Base-by-base conservation (phyloP, 2,888 invertebrate genomes). In the Philereme vetulata region DNA sequence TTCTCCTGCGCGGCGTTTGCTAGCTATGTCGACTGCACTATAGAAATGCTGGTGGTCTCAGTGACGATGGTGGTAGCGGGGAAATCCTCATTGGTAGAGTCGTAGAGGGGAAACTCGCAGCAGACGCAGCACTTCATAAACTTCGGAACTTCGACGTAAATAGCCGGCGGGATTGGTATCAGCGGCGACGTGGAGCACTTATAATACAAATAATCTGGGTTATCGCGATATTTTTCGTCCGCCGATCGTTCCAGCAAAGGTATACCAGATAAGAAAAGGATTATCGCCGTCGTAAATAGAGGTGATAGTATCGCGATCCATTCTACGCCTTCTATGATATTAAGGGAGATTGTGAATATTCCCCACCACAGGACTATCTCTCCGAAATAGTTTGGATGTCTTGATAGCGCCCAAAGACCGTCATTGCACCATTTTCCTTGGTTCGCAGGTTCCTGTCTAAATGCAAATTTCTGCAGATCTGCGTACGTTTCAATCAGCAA, bases 311-410 rank as follows among this genome's bases (percentile, higher is more conserved):
- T 95, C 7, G 96, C 97, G 34, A 97, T 93, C 96, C 97, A 98
- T 89, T 98, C 97, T 38, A 95, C 91, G 11, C 97, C 96, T 75
- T 95, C 94, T 72, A 98, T 95, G 11, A 98, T 96, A 80, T 97
- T 97, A 40, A 97, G 85, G 0, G 97, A 96, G 82, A 98, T 96
- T 53, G 97, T 95, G 80, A 98, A 98, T 73, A 98, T 95, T 4
- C 98, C 98, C 96, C 98, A 97, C 98, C 98, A 98, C 10, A 98
- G 93, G 0, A 97, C 94, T 8, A 98, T 97, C 90, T 98, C 98
- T 0, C 98, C 98, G 81, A 98, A 98, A 82, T 98, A 98, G 84
- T 98, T 98, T 0, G 98, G 98, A 88, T 98, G 98, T 63, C 98
- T 93, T 0, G 98, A 98, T 46, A 97, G 85, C 43, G 96, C 94